Conservation (phyloP, 1,140 invertebrate genomes). For the Leptopilina boulardi region DNA sequence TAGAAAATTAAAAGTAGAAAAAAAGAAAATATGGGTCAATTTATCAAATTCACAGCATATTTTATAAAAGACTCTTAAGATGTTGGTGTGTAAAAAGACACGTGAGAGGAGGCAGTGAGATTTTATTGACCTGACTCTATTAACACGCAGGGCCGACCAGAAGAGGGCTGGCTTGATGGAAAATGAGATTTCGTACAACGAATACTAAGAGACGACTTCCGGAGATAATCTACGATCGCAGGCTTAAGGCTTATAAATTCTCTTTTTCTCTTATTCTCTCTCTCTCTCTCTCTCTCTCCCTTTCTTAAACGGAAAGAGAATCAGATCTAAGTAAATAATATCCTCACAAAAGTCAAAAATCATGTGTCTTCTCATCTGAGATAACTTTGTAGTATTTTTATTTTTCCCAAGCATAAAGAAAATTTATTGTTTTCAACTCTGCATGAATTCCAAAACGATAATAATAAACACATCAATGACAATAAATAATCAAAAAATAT, state of each 20-base stretch:
- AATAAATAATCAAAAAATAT: background rate
- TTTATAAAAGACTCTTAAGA: background rate
- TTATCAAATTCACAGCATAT: background rate
- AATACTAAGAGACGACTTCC: conserved; percentile 31
- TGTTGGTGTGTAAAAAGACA: conserved; percentile 17
- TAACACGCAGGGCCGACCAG: conserved; percentile 16
- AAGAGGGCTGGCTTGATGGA: conserved; percentile 30
- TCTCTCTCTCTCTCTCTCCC: too few species aligned
- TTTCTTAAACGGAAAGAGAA: background rate
- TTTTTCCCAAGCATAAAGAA: background rate
- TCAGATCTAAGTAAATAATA: background rate
- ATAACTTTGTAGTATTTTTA: background rate
- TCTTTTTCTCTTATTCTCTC: background rate
- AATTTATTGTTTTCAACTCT: background rate
- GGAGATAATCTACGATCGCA: conserved; percentile 18
- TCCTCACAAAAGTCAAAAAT: background rate
- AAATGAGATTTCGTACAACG: conserved; percentile 30
- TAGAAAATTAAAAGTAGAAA: background rate
- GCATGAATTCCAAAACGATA: too few species aligned
- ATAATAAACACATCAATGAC: background rate
- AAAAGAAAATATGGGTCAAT: background rate
- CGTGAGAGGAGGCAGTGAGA: conserved; percentile 9
- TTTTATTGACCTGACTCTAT: conserved; percentile 32
- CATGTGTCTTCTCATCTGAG: background rate
- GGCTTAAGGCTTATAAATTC: background rate